These are phyloP conservation scores for Mastomys coucha DNA, from an alignment of 2,113 vertebrate species.

Conservation along the genomic window DNA sequence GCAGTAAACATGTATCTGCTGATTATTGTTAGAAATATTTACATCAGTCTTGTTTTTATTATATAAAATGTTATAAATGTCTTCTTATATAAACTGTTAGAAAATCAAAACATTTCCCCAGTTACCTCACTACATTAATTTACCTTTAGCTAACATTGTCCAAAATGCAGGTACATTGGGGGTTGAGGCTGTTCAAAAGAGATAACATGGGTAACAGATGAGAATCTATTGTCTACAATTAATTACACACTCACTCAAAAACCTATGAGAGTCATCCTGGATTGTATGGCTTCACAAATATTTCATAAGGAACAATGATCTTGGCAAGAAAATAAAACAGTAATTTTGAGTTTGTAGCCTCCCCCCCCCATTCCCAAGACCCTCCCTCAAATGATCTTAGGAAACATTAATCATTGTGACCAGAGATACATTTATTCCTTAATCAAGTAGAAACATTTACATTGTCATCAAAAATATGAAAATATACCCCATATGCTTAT, in stretches of 20 bases:
- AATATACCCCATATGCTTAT: slow-evolving; percentile 34
- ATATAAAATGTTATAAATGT: background rate
- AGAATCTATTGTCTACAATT: slow-evolving; percentile 11
- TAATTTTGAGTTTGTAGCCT: slow-evolving; percentile 48
- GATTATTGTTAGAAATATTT: slow-evolving; percentile 15
- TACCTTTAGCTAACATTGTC: slow-evolving; percentile 77
- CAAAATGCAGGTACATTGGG: slow-evolving; percentile 73
- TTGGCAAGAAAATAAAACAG: slow-evolving; percentile 20
- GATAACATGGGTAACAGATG: background rate
- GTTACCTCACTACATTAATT: slow-evolving; percentile 41
- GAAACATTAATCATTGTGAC: slow-evolving; percentile 49
- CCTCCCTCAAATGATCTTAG: slow-evolving; percentile 15
- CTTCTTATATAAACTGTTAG: slow-evolving; percentile 27
- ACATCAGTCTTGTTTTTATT: slow-evolving; percentile 12
- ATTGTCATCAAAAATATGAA: slow-evolving; percentile 13
- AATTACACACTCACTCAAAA: slow-evolving; percentile 17
- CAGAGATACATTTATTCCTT: slow-evolving; percentile 56
- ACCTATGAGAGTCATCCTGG: background rate
- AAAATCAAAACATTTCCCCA: slow-evolving; percentile 61
- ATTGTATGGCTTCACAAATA: slow-evolving; percentile 31
- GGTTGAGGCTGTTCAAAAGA: slow-evolving; percentile 62
- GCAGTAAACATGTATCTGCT: background rate
- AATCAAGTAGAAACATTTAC: slow-evolving; percentile 15
- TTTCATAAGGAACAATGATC: slow-evolving; percentile 28
- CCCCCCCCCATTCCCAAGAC: background rate